Evolutionary conservation across 2,797 vertebrate genomes (phyloP).

Genomic region (Triplophysa bombifrons): DNA sequence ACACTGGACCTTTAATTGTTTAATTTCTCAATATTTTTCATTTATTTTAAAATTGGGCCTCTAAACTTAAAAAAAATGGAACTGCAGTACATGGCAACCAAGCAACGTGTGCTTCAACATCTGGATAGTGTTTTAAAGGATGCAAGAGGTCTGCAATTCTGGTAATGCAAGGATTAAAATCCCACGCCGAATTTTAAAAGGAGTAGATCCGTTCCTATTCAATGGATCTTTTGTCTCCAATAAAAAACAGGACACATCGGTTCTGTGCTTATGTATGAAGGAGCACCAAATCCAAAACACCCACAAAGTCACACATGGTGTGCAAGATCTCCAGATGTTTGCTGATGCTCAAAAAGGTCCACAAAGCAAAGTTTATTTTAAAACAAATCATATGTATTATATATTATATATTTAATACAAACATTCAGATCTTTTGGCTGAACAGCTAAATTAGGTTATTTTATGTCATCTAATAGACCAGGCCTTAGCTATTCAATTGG

Average conservation of each 20-base stretch:
- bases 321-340: slow-evolving; percentile 3
- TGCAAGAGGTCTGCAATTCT: slow-evolving; percentile 17
- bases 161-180: slow-evolving; percentile 61
- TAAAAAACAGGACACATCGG: slow-evolving; percentile 52
- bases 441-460: too few relatives aligned
- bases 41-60: neutral
- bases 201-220: slow-evolving; percentile 60
- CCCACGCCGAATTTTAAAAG: slow-evolving; percentile 60
- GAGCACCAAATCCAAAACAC: neutral
- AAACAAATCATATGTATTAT: neutral
- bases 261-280: neutral
- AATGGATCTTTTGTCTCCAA: slow-evolving; percentile 71
- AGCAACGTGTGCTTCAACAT: slow-evolving; percentile 57
- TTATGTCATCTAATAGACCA: neutral
- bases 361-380: neutral
- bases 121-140: slow-evolving; percentile 27
- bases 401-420: too few relatives aligned
- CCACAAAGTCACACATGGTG: neutral
- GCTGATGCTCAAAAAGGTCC: neutral
- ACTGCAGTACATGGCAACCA: slow-evolving; percentile 41
- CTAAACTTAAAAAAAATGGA: slow-evolving; percentile 3
- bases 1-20: neutral
- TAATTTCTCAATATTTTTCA: neutral
- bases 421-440: too few relatives aligned
- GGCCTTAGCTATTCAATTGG: neutral